Percentiles rank a stretch among this genome's conserved stretches.
Conservation (phyloP, 2,888 invertebrate genomes). For the Branchellion lobata region DNA sequence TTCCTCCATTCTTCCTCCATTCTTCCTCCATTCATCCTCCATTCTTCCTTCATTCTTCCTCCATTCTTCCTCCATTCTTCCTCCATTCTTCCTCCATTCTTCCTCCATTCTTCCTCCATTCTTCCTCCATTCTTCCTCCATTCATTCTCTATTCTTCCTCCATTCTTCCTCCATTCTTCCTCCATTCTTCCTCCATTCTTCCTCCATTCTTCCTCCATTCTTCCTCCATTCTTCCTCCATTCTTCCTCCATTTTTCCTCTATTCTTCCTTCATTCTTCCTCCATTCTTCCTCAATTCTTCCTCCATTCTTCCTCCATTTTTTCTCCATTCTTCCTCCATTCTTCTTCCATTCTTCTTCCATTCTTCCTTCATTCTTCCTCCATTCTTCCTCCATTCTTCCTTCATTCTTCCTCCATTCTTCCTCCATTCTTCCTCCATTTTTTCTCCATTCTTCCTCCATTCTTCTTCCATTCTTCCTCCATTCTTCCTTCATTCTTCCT, state of each 20-base stretch:
- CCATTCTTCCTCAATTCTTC: not conserved
- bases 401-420: not conserved
- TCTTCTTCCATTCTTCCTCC: not conserved
- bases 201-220: not conserved
- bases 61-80: not conserved
- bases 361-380: not conserved
- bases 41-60: not conserved
- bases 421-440: not conserved
- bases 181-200: not conserved
- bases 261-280: not conserved
- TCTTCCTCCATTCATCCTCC: not conserved
- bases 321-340: not conserved
- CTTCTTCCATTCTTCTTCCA: not conserved
- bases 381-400: not conserved
- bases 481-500: not conserved
- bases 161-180: not conserved
- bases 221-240: no score
- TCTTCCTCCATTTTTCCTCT: not conserved
- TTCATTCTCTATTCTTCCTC: not conserved
- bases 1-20: not conserved
- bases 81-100: not conserved
- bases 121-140: no score
- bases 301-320: not conserved
- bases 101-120: not conserved
- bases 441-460: not conserved